Percentiles rank a stretch among this genome's conserved stretches.
Conservation (phyloP, 64 coral and sea anemone species). For the Stichodactyla mertensii region DNA sequence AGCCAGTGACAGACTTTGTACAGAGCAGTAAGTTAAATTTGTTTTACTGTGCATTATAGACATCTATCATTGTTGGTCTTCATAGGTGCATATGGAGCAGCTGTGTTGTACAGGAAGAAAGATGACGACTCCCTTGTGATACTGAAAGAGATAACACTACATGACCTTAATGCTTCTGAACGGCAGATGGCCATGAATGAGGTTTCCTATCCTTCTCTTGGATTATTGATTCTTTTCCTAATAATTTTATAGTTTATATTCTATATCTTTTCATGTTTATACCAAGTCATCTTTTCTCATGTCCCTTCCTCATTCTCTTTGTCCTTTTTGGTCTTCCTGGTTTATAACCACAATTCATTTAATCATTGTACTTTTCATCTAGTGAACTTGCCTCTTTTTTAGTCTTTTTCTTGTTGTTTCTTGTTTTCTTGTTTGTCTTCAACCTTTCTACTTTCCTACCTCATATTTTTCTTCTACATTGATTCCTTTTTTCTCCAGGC, state of each 20-base stretch:
- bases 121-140: conserved; percentile 98
- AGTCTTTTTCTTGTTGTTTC: no score
- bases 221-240: no score
- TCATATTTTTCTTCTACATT: background rate
- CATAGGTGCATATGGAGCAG: conserved; percentile 92
- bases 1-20: no score
- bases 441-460: no score
- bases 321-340: no score
- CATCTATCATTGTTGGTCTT: background rate
- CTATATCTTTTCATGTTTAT: background rate
- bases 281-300: background rate
- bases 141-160: conserved; percentile 89
- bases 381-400: no score
- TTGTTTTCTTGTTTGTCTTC: no score
- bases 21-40: no score
- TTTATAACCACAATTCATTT: no score
- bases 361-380: no score
- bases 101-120: conserved; percentile 95
- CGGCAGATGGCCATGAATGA: conserved; percentile 97
- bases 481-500: conserved; percentile 42
- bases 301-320: no score
- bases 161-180: conserved; percentile 88
- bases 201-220: conserved; percentile 12
- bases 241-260: no score
- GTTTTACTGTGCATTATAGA: background rate